Base-by-base conservation (phyloP, 2,113 vertebrate genomes). In the Rhinichthys klamathensis region DNA sequence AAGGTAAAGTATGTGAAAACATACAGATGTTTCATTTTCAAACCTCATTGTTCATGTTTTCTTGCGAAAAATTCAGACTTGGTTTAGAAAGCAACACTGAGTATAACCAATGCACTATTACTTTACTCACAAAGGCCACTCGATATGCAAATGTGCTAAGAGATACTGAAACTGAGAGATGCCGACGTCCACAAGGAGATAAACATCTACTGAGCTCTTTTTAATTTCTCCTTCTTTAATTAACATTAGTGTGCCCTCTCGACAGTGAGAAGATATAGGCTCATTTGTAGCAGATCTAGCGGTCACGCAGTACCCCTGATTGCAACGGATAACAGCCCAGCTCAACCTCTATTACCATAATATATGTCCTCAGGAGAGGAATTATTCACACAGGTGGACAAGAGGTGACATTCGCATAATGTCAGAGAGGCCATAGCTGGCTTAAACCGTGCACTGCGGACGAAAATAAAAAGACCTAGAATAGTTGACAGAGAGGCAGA, bases 391-490 rank as follows among this genome's bases (percentile, higher is more conserved):
- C 76, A 23, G 49, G 72, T 80, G 84, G 89, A 91, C 85, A 85
- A 88, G 90, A 89, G 91, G 87, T 91, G 91, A 89, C 88, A 91
- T 90, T 91, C 83, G 88, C 84, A 92, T 91, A 91, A 92, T 89
- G 90, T 84, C 87, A 89, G 32, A 35, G 41, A 54, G 60, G 73
- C 86, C 63, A 44, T 73, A 73, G 73, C 61, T 23, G 63, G 54
- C 54, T 87, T 6, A 49, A 83, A 84, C 54, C 16, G 41, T 70
- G 69, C 44, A 70, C 63, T 12, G 65, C 12, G 13, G 61, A 51
- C 21, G 15, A 16, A 51, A 51, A 54, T 75, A 65, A 83, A 81
- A 70, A 79, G 65, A 27, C 38, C 51, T 54, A 13, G 51, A 56
- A 56, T 56, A 21, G 18, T 23, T 4, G 13, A 51, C 60, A 81